These are phyloP conservation scores for Gallirallus australis DNA, from an alignment of 2,797 vertebrate species.

Conservation along the genomic window DNA sequence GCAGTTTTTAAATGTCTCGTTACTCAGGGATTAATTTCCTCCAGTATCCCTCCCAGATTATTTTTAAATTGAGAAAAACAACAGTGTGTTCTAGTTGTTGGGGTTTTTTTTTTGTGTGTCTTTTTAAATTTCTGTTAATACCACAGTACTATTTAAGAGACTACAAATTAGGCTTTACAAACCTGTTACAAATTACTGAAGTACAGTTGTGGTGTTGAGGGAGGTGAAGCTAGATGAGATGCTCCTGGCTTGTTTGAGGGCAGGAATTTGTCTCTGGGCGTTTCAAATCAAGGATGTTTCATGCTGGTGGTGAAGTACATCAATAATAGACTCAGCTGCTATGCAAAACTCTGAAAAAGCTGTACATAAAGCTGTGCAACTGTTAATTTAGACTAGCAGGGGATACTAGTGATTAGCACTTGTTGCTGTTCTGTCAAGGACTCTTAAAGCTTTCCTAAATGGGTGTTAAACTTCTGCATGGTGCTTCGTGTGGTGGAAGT, in stretches of 20 bases:
- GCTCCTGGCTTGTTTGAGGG: not conserved
- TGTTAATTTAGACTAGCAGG: not conserved
- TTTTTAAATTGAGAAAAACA: not conserved
- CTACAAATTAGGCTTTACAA: not conserved
- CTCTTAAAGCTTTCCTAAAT: not conserved
- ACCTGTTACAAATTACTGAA: rapidly evolving
- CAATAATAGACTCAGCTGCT: not conserved
- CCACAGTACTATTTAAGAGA: not conserved
- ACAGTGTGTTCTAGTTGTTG: no score
- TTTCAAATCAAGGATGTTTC: not conserved
- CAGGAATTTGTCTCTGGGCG: not conserved
- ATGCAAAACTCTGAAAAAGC: not conserved
- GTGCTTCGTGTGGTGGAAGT: not conserved
- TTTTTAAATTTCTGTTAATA: not conserved
- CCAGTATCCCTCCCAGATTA: not conserved
- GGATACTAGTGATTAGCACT: not conserved
- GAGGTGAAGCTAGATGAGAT: not conserved
- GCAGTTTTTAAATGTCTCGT: not conserved
- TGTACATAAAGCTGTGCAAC: not conserved
- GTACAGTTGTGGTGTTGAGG: not conserved
- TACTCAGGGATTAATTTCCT: conserved; percentile 55
- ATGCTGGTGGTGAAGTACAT: not conserved
- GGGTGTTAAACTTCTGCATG: not conserved
- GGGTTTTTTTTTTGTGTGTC: no score
- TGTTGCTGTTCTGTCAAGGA: not conserved